phyloP scores from a whole-genome alignment of 2,797 vertebrate genomes.

The Valencia hispanica region DNA sequence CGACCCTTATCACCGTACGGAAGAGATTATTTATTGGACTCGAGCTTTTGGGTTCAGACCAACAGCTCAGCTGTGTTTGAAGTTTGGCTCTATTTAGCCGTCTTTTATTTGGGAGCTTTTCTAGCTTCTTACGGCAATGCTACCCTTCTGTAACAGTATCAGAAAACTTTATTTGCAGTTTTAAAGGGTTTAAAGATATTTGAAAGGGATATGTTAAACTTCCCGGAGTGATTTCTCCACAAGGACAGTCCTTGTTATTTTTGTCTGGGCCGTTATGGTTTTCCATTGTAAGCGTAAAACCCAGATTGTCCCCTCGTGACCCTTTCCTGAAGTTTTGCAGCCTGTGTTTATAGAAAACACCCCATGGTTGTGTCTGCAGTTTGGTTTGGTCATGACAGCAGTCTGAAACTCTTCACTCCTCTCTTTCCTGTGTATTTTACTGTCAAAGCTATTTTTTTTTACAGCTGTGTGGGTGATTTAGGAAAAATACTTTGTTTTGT shows the following conservation, averaged over 20 bases:
- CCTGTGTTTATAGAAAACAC: slow-evolving; percentile 56
- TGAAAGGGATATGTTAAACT: not conserved
- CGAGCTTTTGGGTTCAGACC: not conserved
- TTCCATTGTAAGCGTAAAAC: slow-evolving; percentile 27
- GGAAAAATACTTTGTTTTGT: slow-evolving; percentile 43
- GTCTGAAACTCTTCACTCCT: slow-evolving; percentile 13
- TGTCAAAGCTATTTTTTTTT: slow-evolving; percentile 7
- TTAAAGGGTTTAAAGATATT: not conserved
- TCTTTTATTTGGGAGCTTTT: not conserved
- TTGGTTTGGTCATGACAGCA: slow-evolving; percentile 42
- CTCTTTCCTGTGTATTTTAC: slow-evolving; percentile 33
- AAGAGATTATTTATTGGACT: not conserved
- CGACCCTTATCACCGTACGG: not conserved
- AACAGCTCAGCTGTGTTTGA: not conserved
- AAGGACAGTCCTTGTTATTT: slow-evolving; percentile 3
- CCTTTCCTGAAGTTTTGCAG: slow-evolving; percentile 15
- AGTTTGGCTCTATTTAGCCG: not conserved
- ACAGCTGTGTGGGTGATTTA: slow-evolving; percentile 15
- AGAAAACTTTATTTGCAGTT: slow-evolving; percentile 2
- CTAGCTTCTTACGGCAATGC: not conserved
- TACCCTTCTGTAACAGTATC: not conserved
- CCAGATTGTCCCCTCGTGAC: slow-evolving; percentile 34
- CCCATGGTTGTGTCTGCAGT: slow-evolving; percentile 45
- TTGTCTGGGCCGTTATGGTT: not conserved
- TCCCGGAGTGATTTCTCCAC: not conserved